Evolutionary conservation across 2,113 vertebrate species (phyloP).

Genomic region (Haliaeetus leucogaster): DNA sequence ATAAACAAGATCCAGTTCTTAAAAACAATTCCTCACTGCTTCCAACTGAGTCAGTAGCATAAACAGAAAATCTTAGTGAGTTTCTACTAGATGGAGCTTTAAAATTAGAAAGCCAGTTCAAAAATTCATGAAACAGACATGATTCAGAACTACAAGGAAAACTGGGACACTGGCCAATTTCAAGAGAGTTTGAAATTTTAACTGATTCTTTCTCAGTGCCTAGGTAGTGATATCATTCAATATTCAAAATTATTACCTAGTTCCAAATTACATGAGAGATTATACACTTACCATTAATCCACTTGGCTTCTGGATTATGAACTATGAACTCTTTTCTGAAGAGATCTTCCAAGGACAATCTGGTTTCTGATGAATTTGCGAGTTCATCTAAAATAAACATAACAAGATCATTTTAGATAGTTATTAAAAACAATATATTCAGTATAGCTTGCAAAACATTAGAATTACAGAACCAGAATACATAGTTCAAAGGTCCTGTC

Average conservation of each 20-base stretch:
- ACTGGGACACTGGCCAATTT: not conserved
- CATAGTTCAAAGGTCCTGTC: not conserved
- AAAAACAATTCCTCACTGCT: not conserved
- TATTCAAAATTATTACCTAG: not conserved
- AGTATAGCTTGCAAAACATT: not conserved
- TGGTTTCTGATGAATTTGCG: constrained; percentile 87
- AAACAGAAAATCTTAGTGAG: not conserved
- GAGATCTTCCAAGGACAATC: constrained; percentile 90
- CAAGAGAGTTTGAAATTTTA: not conserved
- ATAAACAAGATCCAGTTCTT: not conserved
- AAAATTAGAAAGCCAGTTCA: constrained; percentile 33
- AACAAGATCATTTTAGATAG: not conserved
- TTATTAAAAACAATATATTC: not conserved
- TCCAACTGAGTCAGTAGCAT: not conserved
- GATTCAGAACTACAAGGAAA: not conserved
- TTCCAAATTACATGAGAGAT: not conserved
- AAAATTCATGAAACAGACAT: not conserved
- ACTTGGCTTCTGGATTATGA: constrained; percentile 89
- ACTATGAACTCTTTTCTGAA: constrained; percentile 87
- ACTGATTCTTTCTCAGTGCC: not conserved
- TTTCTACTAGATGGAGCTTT: not conserved
- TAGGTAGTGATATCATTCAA: not conserved
- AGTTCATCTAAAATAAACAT: constrained; percentile 80
- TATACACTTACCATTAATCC: constrained; percentile 89
- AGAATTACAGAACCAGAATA: not conserved